Conservation (phyloP, 2,113 vertebrate species). For the Poecilia latipinna region DNA sequence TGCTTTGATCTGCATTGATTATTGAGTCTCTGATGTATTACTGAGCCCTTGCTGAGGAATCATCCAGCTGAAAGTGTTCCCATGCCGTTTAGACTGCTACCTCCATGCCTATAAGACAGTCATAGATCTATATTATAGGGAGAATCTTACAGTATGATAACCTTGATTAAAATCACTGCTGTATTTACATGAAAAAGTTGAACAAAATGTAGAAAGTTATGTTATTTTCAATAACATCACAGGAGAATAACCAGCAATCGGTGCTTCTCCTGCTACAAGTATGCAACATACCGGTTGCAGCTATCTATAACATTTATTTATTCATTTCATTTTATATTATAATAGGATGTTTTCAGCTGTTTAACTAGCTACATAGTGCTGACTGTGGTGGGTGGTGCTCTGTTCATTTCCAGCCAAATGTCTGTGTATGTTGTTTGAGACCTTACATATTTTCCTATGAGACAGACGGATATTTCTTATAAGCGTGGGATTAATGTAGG, state of each 20-base stretch:
- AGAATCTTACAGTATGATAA: no score
- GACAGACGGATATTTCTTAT: not conserved
- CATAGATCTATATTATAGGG: no score
- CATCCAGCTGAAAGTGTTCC: conserved; percentile 47
- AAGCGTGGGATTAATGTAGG: not conserved
- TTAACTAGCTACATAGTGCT: not conserved
- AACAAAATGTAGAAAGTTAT: not conserved
- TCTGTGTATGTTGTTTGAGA: not conserved
- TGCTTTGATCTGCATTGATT: conserved; percentile 35
- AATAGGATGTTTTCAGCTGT: no score
- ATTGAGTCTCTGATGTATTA: conserved; percentile 45
- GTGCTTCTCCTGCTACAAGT: not conserved
- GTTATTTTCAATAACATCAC: not conserved
- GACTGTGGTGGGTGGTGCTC: not conserved
- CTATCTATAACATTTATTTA: no score
- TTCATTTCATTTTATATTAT: no score
- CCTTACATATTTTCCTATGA: not conserved
- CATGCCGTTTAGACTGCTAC: conserved; percentile 5
- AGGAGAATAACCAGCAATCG: not conserved
- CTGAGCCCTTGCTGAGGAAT: conserved; percentile 10
- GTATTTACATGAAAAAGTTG: no score
- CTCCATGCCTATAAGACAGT: no score
- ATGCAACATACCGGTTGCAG: no score
- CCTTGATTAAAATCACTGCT: no score
- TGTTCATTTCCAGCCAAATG: not conserved